A percentile compares a stretch with the other conserved stretches of the same genome.
Conservation (phyloP, 2,888 invertebrate species). For the Cryptophagus acutangulus region DNA sequence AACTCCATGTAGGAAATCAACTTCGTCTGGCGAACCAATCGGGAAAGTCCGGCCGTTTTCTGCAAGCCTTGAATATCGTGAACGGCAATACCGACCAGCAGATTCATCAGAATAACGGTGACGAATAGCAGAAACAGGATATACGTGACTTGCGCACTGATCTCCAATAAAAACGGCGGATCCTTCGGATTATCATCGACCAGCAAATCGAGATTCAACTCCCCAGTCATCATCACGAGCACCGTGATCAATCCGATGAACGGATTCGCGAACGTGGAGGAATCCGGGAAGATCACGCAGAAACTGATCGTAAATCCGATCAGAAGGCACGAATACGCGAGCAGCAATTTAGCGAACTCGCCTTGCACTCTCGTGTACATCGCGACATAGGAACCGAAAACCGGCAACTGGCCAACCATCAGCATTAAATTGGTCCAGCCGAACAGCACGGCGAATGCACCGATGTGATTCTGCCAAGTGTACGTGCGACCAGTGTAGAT, state of each 20-base stretch:
- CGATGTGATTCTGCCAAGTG: conserved; percentile 82
- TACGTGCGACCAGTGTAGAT: conserved; percentile 73
- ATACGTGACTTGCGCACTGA: conserved; percentile 78
- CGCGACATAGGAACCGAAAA: conserved; percentile 84
- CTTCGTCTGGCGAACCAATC: conserved; percentile 78
- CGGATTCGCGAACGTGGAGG: conserved; percentile 76
- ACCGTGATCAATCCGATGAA: conserved; percentile 81
- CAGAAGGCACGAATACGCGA: conserved; percentile 79
- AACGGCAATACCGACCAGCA: conserved; percentile 80
- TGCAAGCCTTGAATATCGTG: conserved; percentile 82
- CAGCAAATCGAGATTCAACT: conserved; percentile 70
- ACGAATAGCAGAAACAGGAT: conserved; percentile 77
- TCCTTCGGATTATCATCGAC: conserved; percentile 72
- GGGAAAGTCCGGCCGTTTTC: conserved; percentile 79
- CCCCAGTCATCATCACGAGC: conserved; percentile 85
- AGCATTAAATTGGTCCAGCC: conserved; percentile 89
- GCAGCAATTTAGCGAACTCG: conserved; percentile 79
- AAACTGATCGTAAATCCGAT: conserved; percentile 85
- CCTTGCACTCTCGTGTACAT: conserved; percentile 87
- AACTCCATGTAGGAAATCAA: conserved; percentile 81
- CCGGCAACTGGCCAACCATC: conserved; percentile 83
- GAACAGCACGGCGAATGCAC: conserved; percentile 78
- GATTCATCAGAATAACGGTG: conserved; percentile 80
- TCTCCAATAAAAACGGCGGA: conserved; percentile 69
- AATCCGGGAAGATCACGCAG: conserved; percentile 80